Conservation (phyloP, 2,113 vertebrate genomes). For the Pseudolaguvia tuberculata region DNA sequence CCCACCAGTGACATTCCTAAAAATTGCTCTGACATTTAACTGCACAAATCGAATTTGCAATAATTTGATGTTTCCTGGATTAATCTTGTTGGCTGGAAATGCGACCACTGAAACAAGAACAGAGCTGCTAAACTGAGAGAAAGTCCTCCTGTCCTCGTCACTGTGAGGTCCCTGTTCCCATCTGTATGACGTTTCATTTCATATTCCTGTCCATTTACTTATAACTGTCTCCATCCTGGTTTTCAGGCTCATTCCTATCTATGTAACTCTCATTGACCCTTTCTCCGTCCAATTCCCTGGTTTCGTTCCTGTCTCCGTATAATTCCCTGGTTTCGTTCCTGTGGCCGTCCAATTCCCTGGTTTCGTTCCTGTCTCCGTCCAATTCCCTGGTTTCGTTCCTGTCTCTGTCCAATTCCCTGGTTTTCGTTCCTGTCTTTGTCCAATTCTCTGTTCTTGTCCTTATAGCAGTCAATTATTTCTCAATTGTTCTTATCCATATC, state of each 20-base stretch:
- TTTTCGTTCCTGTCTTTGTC: background rate
- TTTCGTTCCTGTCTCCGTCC: background rate
- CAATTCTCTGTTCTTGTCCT: background rate
- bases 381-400: background rate
- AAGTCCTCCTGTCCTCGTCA: no score
- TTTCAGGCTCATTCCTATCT: no score
- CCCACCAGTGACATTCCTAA: background rate
- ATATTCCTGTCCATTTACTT: no score
- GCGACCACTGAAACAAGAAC: background rate
- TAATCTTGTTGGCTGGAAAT: background rate
- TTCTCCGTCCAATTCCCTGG: background rate
- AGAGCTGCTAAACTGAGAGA: background rate
- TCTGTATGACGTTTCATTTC: no score
- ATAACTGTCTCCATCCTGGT: no score
- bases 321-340: background rate
- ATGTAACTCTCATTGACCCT: no score
- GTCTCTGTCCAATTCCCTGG: background rate
- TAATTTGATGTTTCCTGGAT: background rate
- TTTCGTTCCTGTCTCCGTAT: no score
- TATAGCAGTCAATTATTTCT: no score
- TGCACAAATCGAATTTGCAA: background rate
- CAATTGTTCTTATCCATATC: background rate
- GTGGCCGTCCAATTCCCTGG: background rate
- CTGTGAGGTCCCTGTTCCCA: background rate
- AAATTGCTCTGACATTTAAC: conserved; percentile 1